Percentiles rank a stretch among this genome's conserved stretches.
These are phyloP conservation scores for Epicampocera succincta DNA, from an alignment of 2,888 invertebrate genomes.

Conservation along the genomic window DNA sequence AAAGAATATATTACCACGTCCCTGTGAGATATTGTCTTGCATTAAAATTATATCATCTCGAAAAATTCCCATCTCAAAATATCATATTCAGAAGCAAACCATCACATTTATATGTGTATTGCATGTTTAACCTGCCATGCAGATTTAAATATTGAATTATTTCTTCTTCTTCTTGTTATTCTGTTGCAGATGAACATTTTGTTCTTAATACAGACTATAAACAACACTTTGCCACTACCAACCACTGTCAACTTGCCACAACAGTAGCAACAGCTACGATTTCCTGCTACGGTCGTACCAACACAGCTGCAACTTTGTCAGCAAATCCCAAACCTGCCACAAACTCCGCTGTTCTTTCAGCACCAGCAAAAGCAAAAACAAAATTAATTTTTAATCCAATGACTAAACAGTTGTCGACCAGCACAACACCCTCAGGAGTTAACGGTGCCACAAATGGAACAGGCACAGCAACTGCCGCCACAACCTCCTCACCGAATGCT, in stretches of 20 bases:
- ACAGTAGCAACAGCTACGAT: conserved; percentile 58
- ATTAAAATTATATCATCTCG: background rate
- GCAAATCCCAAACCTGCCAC: conserved; percentile 73
- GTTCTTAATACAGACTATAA: conserved; percentile 68
- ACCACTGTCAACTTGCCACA: conserved; percentile 73
- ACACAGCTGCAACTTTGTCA: conserved; percentile 27
- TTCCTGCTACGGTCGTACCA: conserved; percentile 9
- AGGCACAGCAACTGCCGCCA: conserved; percentile 4
- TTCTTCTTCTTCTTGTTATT: conserved; percentile 30
- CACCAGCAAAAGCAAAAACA: conserved; percentile 60
- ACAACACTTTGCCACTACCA: conserved; percentile 71
- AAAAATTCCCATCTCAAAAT: background rate
- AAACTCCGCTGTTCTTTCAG: conserved; percentile 72
- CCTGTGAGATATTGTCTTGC: no score
- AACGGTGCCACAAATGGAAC: conserved; percentile 31
- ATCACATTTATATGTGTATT: background rate
- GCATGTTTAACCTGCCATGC: background rate
- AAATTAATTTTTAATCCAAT: conserved; percentile 61
- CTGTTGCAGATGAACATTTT: conserved; percentile 74
- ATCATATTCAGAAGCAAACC: background rate
- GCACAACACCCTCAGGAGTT: conserved; percentile 56
- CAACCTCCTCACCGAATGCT: conserved; percentile 21
- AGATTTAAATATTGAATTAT: conserved; percentile 16
- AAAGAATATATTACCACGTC: no score
- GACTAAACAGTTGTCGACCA: conserved; percentile 67